Evolutionary conservation across 2,888 invertebrate genomes (phyloP), one percentile per base, ranked within the genome.

Genomic region (Tetranychus piercei): DNA sequence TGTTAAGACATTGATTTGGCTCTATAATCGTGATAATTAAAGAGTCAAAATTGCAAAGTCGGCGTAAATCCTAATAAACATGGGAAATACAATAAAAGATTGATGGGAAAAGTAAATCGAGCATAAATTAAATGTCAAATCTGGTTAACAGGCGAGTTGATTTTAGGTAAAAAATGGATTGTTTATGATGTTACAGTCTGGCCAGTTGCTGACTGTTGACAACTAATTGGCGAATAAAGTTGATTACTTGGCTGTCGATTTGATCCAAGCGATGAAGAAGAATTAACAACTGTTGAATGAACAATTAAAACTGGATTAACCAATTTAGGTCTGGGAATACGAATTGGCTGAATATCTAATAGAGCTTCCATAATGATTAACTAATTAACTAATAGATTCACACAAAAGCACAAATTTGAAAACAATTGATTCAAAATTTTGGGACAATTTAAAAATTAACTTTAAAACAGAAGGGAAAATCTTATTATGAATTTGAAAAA

Each of bases 291-390:
- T 20, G 22, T 23, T 23, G 69, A 69, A 11, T 7, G 55, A 55
- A 55, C 55, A 55, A 69, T 23, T 66, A 67, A 74, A 23, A 69
- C 22, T 23, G 69, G 69, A 20, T 65, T 73, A 22, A 76, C 22
- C 44, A 91, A 90, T 85, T 91, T 91, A 6, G 91, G 91, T 78
- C 91, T 86, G 44, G 91, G 91, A 80, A 91, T 91, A 79, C 89
- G 86, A 77, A 91, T 88, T 79, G 89, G 87, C 82, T 91, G 90
- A 72, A 91, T 89, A 82, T 91, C 90, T 78, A 87, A 88, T 90
- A 91, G 91, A 79, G 89, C 88, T 81, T 91, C 91, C 91, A 91
- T 91, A 79, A 15, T 70, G 23, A 22, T 34, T 34, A 34, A 34
- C 34, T 34, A 34, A 34, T 34, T 34, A 34, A 34, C 7, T 23